These are phyloP conservation scores for Barypeithes pellucidus DNA, from an alignment of 2,888 invertebrate species.

Conservation along the genomic window DNA sequence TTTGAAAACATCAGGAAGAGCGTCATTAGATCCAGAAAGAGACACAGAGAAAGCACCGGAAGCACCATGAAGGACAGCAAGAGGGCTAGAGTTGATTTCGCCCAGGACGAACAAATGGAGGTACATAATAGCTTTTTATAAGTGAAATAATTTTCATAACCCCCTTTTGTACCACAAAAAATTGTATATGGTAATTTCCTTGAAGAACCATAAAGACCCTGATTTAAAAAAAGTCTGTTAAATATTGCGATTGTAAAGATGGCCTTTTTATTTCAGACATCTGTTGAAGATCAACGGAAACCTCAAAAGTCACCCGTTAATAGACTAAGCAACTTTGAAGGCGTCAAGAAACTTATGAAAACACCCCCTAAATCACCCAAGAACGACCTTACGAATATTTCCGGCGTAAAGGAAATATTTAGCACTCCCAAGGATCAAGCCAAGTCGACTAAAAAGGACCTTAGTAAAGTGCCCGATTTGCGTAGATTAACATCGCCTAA, in stretches of 20 bases:
- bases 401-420: conserved; percentile 59
- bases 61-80: conserved; percentile 32
- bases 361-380: conserved; percentile 57
- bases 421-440: conserved; percentile 54
- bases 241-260: too few species aligned
- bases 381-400: conserved; percentile 57
- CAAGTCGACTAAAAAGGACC: conserved; percentile 56
- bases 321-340: conserved; percentile 57
- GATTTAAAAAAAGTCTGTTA: too few species aligned
- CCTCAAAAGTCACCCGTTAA: conserved; percentile 57
- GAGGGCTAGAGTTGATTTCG: conserved; percentile 29
- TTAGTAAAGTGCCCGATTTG: conserved; percentile 49
- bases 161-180: too few species aligned
- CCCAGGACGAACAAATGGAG: conserved; percentile 4
- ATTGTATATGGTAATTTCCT: too few species aligned
- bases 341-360: conserved; percentile 59
- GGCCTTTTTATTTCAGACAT: conserved; percentile 10
- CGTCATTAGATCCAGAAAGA: conserved; percentile 55
- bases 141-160: too few species aligned
- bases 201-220: too few species aligned
- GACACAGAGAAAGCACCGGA: conserved; percentile 53
- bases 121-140: not conserved
- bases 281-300: not conserved
- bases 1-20: conserved; percentile 57
- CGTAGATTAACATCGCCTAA: conserved; percentile 51